These are phyloP conservation scores for Apeltes quadracus DNA, from an alignment of 2,113 vertebrate genomes.

Conservation along the genomic window DNA sequence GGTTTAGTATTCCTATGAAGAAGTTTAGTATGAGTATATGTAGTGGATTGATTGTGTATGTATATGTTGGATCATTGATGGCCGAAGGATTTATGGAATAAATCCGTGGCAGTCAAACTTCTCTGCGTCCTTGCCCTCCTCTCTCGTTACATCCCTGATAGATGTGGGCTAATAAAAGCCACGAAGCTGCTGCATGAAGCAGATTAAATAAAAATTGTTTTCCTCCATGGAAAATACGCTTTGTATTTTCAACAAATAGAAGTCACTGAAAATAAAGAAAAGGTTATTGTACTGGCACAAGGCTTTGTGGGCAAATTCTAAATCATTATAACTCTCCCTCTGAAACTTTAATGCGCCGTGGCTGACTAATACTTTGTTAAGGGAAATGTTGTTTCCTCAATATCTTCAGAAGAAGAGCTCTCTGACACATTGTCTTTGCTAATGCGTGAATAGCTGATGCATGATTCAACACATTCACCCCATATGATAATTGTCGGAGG, in stretches of 20 bases:
- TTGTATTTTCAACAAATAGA: conserved; percentile 15
- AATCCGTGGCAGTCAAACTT: no score
- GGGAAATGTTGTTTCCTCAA: not conserved
- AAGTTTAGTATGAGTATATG: no score
- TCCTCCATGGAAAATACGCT: conserved; percentile 3
- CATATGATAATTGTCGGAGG: not conserved
- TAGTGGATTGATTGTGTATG: no score
- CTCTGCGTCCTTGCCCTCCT: no score
- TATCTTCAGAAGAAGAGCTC: not conserved
- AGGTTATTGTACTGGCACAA: not conserved
- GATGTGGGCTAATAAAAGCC: conserved; percentile 13
- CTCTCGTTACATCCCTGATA: no score
- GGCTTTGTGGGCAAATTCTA: not conserved
- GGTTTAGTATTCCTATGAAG: no score
- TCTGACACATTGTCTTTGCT: not conserved
- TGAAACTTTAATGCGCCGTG: not conserved
- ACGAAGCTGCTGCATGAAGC: conserved; percentile 9
- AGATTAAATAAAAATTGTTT: not conserved
- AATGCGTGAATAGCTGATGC: not conserved
- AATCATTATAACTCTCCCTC: not conserved
- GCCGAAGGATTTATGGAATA: no score
- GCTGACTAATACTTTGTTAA: not conserved
- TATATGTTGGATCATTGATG: no score
- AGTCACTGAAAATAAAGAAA: conserved; percentile 5
- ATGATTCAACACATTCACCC: conserved; percentile 3